phyloP scores from a whole-genome alignment of 2,888 invertebrate species.

The Amiota mariae region DNA sequence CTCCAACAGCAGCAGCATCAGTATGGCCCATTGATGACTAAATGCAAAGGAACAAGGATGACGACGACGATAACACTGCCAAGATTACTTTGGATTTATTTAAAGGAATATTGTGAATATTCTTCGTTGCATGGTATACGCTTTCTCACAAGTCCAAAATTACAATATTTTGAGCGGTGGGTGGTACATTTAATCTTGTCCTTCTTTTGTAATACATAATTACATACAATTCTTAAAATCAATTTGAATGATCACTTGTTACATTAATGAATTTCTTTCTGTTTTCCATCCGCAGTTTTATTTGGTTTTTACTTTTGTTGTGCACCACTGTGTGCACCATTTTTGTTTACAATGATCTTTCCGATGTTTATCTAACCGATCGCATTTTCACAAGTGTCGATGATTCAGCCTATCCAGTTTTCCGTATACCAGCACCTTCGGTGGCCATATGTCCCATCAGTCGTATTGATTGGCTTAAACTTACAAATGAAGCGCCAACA shows the following conservation, averaged over 20 bases:
- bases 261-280: background rate
- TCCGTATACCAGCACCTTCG: conserved; percentile 65
- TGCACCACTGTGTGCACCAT: conserved; percentile 56
- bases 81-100: conserved; percentile 40
- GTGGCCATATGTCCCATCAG: conserved; percentile 67
- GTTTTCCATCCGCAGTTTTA: conserved; percentile 47
- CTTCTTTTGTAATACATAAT: no score
- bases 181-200: no score
- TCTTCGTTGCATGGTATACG: conserved; percentile 69
- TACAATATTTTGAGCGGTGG: conserved; percentile 66
- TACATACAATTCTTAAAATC: no score
- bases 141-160: conserved; percentile 62
- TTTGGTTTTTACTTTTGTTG: conserved; percentile 65
- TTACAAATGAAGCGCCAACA: conserved; percentile 54
- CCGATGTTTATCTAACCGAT: conserved; percentile 55
- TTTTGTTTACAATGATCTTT: conserved; percentile 61
- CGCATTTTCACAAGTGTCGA: conserved; percentile 68
- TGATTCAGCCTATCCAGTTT: conserved; percentile 65
- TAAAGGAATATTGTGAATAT: conserved; percentile 58
- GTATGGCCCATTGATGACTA: background rate
- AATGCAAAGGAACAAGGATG: background rate
- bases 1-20: background rate
- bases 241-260: no score
- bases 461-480: conserved; percentile 62
- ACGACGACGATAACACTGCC: conserved; percentile 32